A percentile compares a stretch with the other conserved stretches of the same genome.
Evolutionary conservation across 2,113 vertebrate species (phyloP).

Genomic region (Channa argus): DNA sequence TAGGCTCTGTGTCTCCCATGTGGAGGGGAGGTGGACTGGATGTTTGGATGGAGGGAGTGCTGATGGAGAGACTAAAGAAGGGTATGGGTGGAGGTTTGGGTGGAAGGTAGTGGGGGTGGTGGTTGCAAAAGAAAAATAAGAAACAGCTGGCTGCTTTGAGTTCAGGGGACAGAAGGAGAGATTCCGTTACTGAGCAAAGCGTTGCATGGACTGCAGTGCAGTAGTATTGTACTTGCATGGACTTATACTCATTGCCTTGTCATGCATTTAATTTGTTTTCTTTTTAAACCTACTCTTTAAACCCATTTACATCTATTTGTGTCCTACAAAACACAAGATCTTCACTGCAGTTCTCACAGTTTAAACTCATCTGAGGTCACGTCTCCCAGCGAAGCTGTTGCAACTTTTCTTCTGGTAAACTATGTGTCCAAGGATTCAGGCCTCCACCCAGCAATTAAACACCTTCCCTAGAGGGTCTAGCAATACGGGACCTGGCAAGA

Average conservation of each 20-base stretch:
- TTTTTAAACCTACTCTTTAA: neutral
- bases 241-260: neutral
- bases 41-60: constrained; percentile 55
- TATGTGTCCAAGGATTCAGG: constrained; percentile 12
- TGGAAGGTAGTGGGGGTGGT: neutral
- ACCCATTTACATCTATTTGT: no score
- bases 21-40: constrained; percentile 22
- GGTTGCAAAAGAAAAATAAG: constrained; percentile 51
- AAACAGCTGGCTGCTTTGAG: constrained; percentile 65
- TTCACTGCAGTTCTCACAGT: constrained; percentile 8
- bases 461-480: constrained; percentile 2
- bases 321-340: neutral
- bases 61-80: constrained; percentile 46
- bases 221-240: neutral
- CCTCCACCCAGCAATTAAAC: constrained; percentile 42
- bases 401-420: constrained; percentile 12
- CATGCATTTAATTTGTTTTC: neutral
- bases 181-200: constrained; percentile 37
- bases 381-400: constrained; percentile 29
- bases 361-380: constrained; percentile 17
- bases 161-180: neutral
- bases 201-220: constrained; percentile 11
- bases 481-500: neutral
- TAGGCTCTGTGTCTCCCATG: constrained; percentile 27
- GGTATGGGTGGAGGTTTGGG: neutral